Evolutionary conservation across 2,888 invertebrate species (phyloP).

Genomic region (Nymphalis c-album): DNA sequence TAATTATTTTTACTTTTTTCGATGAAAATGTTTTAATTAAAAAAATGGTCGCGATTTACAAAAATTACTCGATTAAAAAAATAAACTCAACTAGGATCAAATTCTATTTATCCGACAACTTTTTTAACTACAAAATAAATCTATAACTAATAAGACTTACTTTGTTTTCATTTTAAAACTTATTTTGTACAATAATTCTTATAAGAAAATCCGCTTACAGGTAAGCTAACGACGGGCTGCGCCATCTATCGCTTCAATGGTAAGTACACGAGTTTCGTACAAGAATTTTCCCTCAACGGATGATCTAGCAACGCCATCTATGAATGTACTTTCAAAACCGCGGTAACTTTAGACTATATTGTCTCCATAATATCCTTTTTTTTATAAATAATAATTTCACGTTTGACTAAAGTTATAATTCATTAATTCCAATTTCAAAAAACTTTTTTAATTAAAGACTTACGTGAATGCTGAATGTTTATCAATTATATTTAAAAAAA

Average conservation of each 20-base stretch:
- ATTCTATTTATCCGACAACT: no score
- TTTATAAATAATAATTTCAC: no score
- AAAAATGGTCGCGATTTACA: no score
- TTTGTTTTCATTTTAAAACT: background rate
- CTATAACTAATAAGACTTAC: background rate
- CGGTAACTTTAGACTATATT: background rate
- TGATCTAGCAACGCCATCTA: slow-evolving; percentile 34
- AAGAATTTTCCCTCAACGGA: background rate
- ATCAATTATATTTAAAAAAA: background rate
- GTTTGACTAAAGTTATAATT: no score
- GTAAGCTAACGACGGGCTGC: slow-evolving; percentile 34
- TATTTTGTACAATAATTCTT: slow-evolving; percentile 21
- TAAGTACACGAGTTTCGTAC: slow-evolving; percentile 24
- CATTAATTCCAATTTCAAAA: no score
- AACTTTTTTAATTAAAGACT: no score
- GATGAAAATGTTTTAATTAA: no score
- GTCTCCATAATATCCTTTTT: no score
- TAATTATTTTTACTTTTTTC: no score
- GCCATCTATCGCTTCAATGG: slow-evolving; percentile 52
- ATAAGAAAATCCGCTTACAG: slow-evolving; percentile 34
- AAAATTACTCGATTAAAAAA: no score
- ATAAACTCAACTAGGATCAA: no score
- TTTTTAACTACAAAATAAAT: no score
- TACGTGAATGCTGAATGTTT: background rate
- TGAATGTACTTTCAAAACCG: background rate